Percentiles rank a stretch among this genome's conserved stretches.
Evolutionary conservation across 2,113 vertebrate species (phyloP).

Genomic region (Zosterops lateralis): DNA sequence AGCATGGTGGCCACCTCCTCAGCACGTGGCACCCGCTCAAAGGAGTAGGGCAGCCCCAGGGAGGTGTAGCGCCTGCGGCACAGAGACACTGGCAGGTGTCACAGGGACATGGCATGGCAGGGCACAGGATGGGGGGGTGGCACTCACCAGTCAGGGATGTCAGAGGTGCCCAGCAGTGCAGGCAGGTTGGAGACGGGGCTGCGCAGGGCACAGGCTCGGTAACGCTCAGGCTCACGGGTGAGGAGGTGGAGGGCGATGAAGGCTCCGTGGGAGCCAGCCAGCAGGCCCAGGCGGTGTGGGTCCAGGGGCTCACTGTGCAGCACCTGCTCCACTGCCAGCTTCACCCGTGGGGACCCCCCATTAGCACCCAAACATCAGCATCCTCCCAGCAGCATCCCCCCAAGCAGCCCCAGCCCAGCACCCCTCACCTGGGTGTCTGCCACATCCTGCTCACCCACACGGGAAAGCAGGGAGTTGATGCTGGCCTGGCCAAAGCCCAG

Average conservation of each 20-base stretch:
- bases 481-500: conserved; percentile 84
- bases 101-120: rapidly evolving
- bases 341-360: not conserved
- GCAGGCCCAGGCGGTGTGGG: conserved; percentile 70
- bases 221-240: conserved; percentile 74
- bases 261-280: conserved; percentile 84
- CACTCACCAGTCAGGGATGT: conserved; percentile 84
- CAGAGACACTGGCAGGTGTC: not conserved
- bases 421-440: conserved; percentile 81
- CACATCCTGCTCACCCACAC: conserved; percentile 82
- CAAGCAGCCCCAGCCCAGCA: not conserved
- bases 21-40: conserved; percentile 71
- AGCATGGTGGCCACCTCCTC: conserved; percentile 78
- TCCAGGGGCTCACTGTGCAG: conserved; percentile 73
- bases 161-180: conserved; percentile 80
- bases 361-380: not conserved
- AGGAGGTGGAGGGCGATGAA: conserved; percentile 85
- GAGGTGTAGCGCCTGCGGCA: conserved; percentile 75
- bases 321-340: conserved; percentile 45
- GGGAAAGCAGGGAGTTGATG: conserved; percentile 79
- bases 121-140: not conserved
- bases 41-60: conserved; percentile 78
- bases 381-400: not conserved
- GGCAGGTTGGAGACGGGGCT: conserved; percentile 84
- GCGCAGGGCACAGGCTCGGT: conserved; percentile 77